Base-by-base conservation (phyloP, 2,797 vertebrate species). In the Mus spretus region DNA sequence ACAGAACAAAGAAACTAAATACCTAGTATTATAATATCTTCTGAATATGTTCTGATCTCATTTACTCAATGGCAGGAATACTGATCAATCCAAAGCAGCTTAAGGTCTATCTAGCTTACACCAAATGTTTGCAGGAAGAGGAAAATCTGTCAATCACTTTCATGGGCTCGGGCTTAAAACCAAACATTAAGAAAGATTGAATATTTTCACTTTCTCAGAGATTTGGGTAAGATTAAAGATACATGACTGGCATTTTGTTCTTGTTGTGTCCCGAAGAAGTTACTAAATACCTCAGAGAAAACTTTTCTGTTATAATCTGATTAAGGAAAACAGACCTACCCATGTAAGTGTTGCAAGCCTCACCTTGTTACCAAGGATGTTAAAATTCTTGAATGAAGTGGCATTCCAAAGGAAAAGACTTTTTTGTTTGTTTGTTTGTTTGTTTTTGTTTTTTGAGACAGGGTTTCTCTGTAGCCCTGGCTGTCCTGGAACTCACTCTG, bases 201-300 rank as follows among this genome's bases (percentile, higher is more conserved):
- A 57, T 34, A 34, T 93, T 89, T 90, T 82, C 55, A 31, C 84
- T 93, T 78, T 78, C 37, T 22, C 19, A 44, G 70, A 90, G 26
- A 93, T 59, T 50, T 87, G 57, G 50, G 40, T 13, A 87, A 83
- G 5, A n/a, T 78, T 84, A 26, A 91, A 77, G 10, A 95, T 61
- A 47, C 9, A 31, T 14, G 15, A 79, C 65, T 89, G 50, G 34
- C 14, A 40, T 50, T 67, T 87, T 61, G 10, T 53, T 77, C 8
- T 53, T 55, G 37, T 63, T 80, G 57, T 78, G 65, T 91, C 53
- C 72, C 59, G 40, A 86, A 95, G 78, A 93, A 90, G 78, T 90
- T 89, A 95, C n/a, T 57, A 92, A 90, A 85, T 53, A 61, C 72
- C 40, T 37, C 78, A 88, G 13, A 94, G 47, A 70, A 96, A 94